Conservation (phyloP, 1,140 invertebrate species). For the Drosophila willistoni region DNA sequence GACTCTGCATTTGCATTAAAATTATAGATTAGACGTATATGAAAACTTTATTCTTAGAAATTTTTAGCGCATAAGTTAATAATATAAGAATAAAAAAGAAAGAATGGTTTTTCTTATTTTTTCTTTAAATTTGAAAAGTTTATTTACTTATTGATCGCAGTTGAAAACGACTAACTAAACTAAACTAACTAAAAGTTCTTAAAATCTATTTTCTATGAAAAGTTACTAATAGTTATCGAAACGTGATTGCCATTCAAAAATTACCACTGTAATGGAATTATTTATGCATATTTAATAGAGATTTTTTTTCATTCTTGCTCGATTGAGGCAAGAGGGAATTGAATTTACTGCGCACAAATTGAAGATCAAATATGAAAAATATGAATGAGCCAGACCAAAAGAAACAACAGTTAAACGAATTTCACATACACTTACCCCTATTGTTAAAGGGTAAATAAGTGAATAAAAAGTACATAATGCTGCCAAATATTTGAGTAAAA, state of each 20-base stretch:
- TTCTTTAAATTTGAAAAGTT: too few species aligned
- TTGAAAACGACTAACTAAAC: too few species aligned
- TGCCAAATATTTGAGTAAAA: not conserved
- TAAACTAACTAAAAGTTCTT: too few species aligned
- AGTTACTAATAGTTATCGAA: too few species aligned
- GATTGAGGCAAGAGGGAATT: not conserved
- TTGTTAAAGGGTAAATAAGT: not conserved
- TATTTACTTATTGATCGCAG: too few species aligned
- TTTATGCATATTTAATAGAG: conserved; percentile 1
- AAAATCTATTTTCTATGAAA: too few species aligned
- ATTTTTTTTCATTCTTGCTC: conserved; percentile 6
- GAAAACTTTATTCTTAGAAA: too few species aligned
- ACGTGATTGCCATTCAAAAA: not conserved
- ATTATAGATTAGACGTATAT: too few species aligned
- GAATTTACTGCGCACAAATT: conserved; percentile 45
- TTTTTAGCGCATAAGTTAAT: too few species aligned
- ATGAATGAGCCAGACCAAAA: not conserved
- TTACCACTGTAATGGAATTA: not conserved
- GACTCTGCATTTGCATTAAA: too few species aligned
- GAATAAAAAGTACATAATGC: not conserved
- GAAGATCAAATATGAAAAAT: conserved; percentile 44
- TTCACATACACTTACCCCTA: conserved; percentile 7
- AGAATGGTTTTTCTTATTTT: too few species aligned
- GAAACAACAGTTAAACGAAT: not conserved
- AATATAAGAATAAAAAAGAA: too few species aligned